Evolutionary conservation across 1,140 invertebrate species (phyloP).

Genomic region (Akabosia matsudoensis): DNA sequence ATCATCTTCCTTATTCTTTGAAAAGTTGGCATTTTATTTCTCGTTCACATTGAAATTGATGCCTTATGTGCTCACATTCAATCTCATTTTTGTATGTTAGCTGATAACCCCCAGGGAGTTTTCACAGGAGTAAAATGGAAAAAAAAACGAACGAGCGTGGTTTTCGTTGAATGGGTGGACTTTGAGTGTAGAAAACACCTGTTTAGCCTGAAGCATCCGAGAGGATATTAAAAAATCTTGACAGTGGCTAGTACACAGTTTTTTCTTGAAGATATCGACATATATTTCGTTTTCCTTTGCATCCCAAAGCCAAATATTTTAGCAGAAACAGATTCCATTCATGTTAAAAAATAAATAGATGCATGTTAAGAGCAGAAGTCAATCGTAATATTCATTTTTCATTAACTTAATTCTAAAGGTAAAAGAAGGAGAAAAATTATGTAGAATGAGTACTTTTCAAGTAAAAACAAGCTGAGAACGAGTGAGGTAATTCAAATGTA

Average conservation of each 20-base stretch:
- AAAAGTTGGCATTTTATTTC: too few relatives aligned
- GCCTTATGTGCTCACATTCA: too few relatives aligned
- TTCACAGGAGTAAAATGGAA: too few relatives aligned
- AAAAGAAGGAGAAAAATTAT: neutral
- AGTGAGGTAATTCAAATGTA: too few relatives aligned
- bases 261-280: too few relatives aligned
- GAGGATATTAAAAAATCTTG: too few relatives aligned
- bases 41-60: too few relatives aligned
- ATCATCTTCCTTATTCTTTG: too few relatives aligned
- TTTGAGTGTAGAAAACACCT: conserved; percentile 14
- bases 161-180: conserved; percentile 6
- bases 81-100: neutral
- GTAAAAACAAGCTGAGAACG: too few relatives aligned
- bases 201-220: conserved; percentile 13
- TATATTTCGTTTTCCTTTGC: too few relatives aligned
- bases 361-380: neutral
- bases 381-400: neutral
- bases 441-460: neutral
- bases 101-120: neutral
- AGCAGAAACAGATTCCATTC: neutral
- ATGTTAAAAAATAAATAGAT: neutral
- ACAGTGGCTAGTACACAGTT: too few relatives aligned
- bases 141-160: neutral
- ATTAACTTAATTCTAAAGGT: conserved; percentile 15
- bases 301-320: too few relatives aligned